Evolutionary conservation across 2,888 invertebrate species (phyloP), one percentile per base, ranked within the genome.

Genomic region (Buathra laborator): DNA sequence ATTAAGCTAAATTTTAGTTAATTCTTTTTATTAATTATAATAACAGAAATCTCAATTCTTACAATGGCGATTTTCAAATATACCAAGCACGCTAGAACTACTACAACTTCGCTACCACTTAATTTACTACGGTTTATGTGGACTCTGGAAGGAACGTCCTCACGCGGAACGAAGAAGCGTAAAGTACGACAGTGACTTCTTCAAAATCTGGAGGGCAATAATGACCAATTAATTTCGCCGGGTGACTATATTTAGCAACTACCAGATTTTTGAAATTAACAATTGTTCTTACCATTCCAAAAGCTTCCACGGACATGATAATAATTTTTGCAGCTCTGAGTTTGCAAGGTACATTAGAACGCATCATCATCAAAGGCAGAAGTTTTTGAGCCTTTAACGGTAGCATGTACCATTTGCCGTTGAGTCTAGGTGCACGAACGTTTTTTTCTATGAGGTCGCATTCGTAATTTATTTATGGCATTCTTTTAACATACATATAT

Each of bases 231-330:
- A 24, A 48, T 6, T 12, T n/a, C 4, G 9, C n/a, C 19, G 3
- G 14, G 7, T 75, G 37, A 37, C 24, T 24, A 24, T 24, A 24
- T 24, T 24, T 24, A 24, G 24, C 24, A 24, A 2, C 24, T 24
- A 37, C 5, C 6, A 37, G 37, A 37, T 7, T 7, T 37, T 37
- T 7, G 6, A 37, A 37, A 37, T 37, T 37, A 37, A 5, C 3
- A 7, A 56, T 24, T 9, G 4, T 46, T 44, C 71, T 72, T n/a
- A 81, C 81, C 75, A 29, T 10, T 19, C 43, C 24, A 7, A 81
- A 81, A 75, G 43, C 75, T 29, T 67, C 68, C n/a, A 81, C 9
- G 2, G 74, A 75, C 75, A 81, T 68, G 24, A 62, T 43, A 16
- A 32, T 48, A 7, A 81, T 37, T 19, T 67, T 46, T n/a, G 74